Evolutionary conservation across 2,113 vertebrate species (phyloP), one percentile per base, ranked within the genome.

Genomic region (Stigmatopora nigra): DNA sequence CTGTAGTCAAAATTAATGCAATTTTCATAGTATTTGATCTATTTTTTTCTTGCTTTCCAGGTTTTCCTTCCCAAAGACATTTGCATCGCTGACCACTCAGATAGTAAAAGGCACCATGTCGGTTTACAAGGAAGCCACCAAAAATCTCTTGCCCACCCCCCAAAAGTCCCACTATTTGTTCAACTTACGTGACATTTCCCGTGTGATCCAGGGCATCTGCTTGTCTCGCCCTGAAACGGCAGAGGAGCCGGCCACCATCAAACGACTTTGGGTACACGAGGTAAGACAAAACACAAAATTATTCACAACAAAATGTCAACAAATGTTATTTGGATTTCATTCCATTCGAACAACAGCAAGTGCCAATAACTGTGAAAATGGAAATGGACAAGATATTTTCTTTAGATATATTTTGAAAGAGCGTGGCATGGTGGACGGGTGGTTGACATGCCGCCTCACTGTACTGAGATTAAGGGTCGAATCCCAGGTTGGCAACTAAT

Each of bases 201-300:
- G 92, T 14, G 95, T 97, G 63, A 92, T 96, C 78, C 94, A 97
- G 87, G 94, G 94, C 5, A 83, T 95, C 76, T 97, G 94, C 63
- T 76, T 96, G 61, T 95, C 93, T 9, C 84, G 89, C 36, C 93
- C 94, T n/a, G 92, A 94, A 83, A 93, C 91, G 17, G 88, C 85
- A 55, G 87, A 88, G 59, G 89, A 90, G 51, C 74, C 82, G 58
- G 82, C 79, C 52, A 77, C 78, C 25, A 90, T 97, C 69, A 94
- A 94, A 82, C 91, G 92, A 12, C 91, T 96, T n/a, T 96, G 93
- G 95, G 92, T 93, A 79, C 94, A 97, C 72, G 94, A 96, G 94
- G 94, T 95, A 90, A 65, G 58, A 61, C 25, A 31, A 31, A 31
- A 31, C 25, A 7, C 38, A 2, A 41, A 41, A 41, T 8, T 41